These are phyloP conservation scores for Drosophila elegans DNA, from an alignment of 1,140 invertebrate species.

Conservation along the genomic window DNA sequence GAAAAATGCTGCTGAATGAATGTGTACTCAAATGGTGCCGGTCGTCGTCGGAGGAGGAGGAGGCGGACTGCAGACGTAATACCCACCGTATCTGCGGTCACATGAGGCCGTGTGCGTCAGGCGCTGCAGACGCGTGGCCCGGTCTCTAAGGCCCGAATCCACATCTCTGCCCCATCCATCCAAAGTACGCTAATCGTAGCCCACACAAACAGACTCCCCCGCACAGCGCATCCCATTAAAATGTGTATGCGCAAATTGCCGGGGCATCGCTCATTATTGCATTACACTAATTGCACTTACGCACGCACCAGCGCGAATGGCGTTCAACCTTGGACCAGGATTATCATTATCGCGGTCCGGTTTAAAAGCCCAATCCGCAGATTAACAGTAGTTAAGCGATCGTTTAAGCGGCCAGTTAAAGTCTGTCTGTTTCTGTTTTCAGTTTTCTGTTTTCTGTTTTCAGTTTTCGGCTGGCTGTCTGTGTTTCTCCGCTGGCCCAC, in stretches of 20 bases:
- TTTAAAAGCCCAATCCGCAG: slow-evolving; percentile 49
- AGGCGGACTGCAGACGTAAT: slow-evolving; percentile 23
- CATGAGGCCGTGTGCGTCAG: slow-evolving; percentile 77
- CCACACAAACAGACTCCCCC: not conserved
- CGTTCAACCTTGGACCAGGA: slow-evolving; percentile 46
- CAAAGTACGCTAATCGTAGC: not conserved
- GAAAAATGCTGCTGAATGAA: slow-evolving; percentile 71
- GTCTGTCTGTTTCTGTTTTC: slow-evolving; percentile 26
- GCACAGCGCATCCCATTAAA: slow-evolving; percentile 33
- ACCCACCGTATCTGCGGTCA: slow-evolving; percentile 32
- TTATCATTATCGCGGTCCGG: slow-evolving; percentile 31
- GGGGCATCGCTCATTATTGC: slow-evolving; percentile 68
- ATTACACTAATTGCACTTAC: slow-evolving; percentile 81
- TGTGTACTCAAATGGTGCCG: slow-evolving; percentile 36
- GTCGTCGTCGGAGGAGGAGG: no score
- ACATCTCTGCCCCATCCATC: slow-evolving; percentile 10
- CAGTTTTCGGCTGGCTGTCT: slow-evolving; percentile 7
- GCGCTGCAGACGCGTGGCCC: slow-evolving; percentile 40
- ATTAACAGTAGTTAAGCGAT: slow-evolving; percentile 83
- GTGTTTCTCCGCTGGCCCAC: slow-evolving; percentile 9
- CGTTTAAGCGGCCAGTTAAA: slow-evolving; percentile 70
- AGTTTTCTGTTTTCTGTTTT: slow-evolving; percentile 4
- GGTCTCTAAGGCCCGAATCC: slow-evolving; percentile 16
- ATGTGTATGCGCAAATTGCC: slow-evolving; percentile 52
- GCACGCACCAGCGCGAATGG: slow-evolving; percentile 64